Evolutionary conservation across 2,113 vertebrate genomes (phyloP), one percentile per base, ranked within the genome.

Genomic region (Apus apus): DNA sequence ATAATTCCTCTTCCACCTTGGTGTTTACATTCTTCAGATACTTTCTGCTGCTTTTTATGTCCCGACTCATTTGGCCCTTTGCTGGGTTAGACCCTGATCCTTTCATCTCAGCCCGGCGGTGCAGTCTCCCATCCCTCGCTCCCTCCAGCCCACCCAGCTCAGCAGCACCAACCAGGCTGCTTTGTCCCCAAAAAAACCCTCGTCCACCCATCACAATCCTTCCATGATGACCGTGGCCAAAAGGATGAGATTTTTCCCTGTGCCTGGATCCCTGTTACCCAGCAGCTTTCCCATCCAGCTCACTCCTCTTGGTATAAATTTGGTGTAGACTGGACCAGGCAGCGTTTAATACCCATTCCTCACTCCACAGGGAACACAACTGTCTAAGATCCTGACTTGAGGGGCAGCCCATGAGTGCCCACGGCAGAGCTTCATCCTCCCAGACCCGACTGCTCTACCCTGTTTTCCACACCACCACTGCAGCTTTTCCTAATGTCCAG

Each of bases 1-100:
- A 96, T 94, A 95, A 96, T 96, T 96, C 92, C 86, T 70, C 93
- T 96, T 96, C 94, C 96, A 96, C 96, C 93, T 96, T 97, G 62
- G 73, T 96, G 95, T 97, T 96, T 96, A 96, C 95, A 96, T 96
- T 97, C 96, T 97, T 97, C 68, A 73, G 90, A 96, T 97, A 62
- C 70, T 91, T 96, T 93, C 78, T 0, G 0, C 75, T 19, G 91
- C 95, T 97, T 97, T 94, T 96, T 93, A 96, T 95, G 92, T 96
- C 88, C 93, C n/a, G 70, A 50, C 88, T 96, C 92, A 43, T 85
- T 81, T 79, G 83, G 84, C 65, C 90, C 88, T 96, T 92, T 50
- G 45, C 80, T 81, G 73, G 73, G 83, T 75, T 91, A 29, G 36
- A 87, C 80, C 36, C 36, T 0, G 62, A 76, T 90, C 88, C 92